Base-by-base conservation (phyloP, 2,888 invertebrate genomes). In the Tiphia femorata region DNA sequence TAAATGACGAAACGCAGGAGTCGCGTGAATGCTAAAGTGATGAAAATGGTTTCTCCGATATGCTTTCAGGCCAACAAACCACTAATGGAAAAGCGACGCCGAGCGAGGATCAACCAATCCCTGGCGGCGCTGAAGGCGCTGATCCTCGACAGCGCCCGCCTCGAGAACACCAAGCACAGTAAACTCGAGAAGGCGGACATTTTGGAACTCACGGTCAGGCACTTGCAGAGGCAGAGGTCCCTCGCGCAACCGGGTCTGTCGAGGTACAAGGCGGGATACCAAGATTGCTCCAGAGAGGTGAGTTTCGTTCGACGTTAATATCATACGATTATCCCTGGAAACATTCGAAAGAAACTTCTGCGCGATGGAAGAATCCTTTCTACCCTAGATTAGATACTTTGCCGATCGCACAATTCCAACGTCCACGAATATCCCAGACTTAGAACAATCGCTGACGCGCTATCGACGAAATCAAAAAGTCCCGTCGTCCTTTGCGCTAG, bases 151-250 rank as follows among this genome's bases (percentile, higher is more conserved):
- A 89, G 90, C 56, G 90, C 90, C 35, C 88, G 89, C 80, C 86
- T 85, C 73, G 89, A 86, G 85, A 88, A 88, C 80, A 90, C 90
- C 46, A 91, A 91, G 76, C 93, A 93, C 79, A 91, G 92, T 60
- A 94, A 94, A 84, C 85, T 94, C 81, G 94, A 94, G 84, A 94
- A 94, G 81, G 92, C 92, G 2, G 94, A 94, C 83, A 94, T 94
- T 70, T 84, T 94, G 62, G 94, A 94, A 83, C 86, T 94, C 80
- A 93, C 94, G 1, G 94, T 94, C 44, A 86, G 92, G 55, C 93
- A 94, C 82, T 88, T 95, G 66, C 93, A 93, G 80, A 84, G 90
- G 67, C 91, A 92, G 78, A 87, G 91, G 64, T 89, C 90, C 65
- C 83, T 91, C 27, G 89, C 90, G 65, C 88, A 87, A 66, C 87